Conservation (phyloP, 2,113 vertebrate species). For the Mustela nigripes region DNA sequence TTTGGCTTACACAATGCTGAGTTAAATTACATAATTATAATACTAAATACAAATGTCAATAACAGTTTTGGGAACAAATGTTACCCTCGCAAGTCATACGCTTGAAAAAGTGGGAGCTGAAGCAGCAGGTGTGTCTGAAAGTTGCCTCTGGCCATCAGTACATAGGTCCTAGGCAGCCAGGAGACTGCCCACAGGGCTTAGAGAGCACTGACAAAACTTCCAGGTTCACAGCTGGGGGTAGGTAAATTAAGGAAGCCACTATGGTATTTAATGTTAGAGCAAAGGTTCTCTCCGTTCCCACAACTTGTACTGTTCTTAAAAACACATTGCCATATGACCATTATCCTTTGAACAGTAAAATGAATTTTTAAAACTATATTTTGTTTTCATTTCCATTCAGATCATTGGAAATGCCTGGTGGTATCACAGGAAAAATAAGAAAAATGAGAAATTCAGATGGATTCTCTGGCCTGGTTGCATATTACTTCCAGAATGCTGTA, state of each 20-base stretch:
- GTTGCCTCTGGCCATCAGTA: neutral
- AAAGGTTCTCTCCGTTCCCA: neutral
- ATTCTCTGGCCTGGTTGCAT: neutral
- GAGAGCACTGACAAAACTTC: neutral
- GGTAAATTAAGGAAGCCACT: neutral
- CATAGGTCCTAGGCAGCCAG: neutral
- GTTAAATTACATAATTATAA: conserved; percentile 1
- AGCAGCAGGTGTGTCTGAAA: neutral
- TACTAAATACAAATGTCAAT: neutral
- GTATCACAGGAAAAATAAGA: neutral
- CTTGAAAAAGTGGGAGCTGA: neutral
- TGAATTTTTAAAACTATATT: neutral
- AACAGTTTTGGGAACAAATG: neutral
- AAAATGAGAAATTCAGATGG: neutral
- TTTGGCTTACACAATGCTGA: neutral
- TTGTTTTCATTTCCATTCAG: neutral
- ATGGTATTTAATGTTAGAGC: neutral
- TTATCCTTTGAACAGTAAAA: neutral
- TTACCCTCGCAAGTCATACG: neutral
- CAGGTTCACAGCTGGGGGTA: neutral
- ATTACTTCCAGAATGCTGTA: neutral
- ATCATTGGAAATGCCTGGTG: neutral
- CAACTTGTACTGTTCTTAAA: neutral
- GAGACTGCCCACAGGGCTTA: neutral
- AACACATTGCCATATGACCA: neutral